These are phyloP conservation scores for Tupiocoris notatus DNA, from an alignment of 2,888 invertebrate genomes.

Conservation along the genomic window DNA sequence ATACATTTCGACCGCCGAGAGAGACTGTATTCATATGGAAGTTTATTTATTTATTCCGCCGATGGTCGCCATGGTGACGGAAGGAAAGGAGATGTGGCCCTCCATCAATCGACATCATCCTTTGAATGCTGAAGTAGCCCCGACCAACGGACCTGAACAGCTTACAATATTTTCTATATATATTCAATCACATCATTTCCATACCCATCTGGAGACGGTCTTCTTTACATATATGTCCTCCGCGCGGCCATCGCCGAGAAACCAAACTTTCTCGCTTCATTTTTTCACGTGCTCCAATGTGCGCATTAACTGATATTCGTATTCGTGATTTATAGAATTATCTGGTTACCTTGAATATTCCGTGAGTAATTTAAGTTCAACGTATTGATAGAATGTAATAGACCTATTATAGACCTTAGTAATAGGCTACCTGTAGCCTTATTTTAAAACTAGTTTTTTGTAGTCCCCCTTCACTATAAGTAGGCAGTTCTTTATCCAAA, in stretches of 20 bases:
- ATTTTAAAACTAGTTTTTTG: no score
- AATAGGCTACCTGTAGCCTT: no score
- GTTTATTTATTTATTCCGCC: not conserved
- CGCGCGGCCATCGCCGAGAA: not conserved
- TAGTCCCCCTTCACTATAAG: no score
- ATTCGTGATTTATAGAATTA: no score
- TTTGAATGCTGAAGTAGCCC: slow-evolving; percentile 15
- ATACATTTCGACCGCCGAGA: not conserved
- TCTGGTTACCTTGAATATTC: no score
- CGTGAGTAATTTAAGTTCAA: no score
- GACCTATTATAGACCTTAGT: no score
- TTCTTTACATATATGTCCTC: no score
- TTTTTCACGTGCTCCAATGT: not conserved
- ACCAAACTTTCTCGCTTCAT: not conserved
- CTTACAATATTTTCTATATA: slow-evolving; percentile 28
- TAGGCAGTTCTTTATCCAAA: no score
- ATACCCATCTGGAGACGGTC: slow-evolving; percentile 12
- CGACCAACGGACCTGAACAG: slow-evolving; percentile 3
- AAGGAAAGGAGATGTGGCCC: not conserved
- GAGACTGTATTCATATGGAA: not conserved
- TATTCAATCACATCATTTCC: slow-evolving; percentile 33
- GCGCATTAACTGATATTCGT: no score
- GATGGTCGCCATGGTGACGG: not conserved
- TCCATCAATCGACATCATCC: slow-evolving; percentile 12
- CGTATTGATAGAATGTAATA: no score